Evolutionary conservation across 1,140 invertebrate genomes (phyloP).

Genomic region (Aricia agestis): DNA sequence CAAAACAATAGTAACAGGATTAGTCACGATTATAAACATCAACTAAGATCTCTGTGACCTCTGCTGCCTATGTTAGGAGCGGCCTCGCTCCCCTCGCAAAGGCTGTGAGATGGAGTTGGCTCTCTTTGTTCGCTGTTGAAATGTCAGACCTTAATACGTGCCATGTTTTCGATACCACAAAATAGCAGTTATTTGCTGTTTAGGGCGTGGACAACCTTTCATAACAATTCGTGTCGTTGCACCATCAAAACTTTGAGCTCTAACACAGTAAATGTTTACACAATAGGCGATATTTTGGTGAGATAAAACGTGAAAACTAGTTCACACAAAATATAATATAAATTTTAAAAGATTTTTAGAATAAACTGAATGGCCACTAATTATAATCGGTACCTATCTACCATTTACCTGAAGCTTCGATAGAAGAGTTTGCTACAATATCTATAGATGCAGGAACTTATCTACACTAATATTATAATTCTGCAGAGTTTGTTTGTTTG

Average conservation of each 20-base stretch:
- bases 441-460: no score
- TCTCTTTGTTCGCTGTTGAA: conserved; percentile 53
- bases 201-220: conserved; percentile 22
- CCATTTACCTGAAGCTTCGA: no score
- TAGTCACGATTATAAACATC: neutral
- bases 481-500: no score
- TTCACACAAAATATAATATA: neutral
- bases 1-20: neutral
- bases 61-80: conserved; percentile 11
- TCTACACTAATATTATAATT: no score
- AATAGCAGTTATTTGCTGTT: conserved; percentile 25
- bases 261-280: conserved; percentile 1
- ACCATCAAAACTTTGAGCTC: conserved; percentile 14
- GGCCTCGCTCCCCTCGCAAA: conserved; percentile 33
- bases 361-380: no score
- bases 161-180: conserved; percentile 45
- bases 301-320: neutral
- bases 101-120: conserved; percentile 37
- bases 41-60: conserved; percentile 18
- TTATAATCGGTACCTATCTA: no score
- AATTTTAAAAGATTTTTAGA: neutral
- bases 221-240: conserved; percentile 19
- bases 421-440: no score
- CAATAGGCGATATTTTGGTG: conserved; percentile 5
- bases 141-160: conserved; percentile 52